phyloP scores from a whole-genome alignment of 2,797 vertebrate genomes.

The Hippocampus kuda region DNA sequence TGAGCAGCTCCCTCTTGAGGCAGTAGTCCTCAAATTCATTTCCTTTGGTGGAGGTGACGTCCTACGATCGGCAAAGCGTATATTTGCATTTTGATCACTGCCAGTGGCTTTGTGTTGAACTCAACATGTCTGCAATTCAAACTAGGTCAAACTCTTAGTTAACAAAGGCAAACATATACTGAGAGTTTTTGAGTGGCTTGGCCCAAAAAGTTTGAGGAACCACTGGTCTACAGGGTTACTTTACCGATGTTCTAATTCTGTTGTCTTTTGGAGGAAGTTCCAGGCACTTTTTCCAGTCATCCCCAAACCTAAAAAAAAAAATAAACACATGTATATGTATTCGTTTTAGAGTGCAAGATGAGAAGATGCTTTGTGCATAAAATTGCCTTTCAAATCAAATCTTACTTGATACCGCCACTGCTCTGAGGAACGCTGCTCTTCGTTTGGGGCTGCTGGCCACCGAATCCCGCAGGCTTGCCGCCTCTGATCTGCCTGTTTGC shows the following conservation, averaged over 20 bases:
- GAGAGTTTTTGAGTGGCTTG: too few species aligned
- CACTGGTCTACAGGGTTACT: not conserved
- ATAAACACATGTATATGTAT: not conserved
- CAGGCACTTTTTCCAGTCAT: slow-evolving; percentile 73
- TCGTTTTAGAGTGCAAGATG: not conserved
- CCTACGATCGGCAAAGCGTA: slow-evolving; percentile 39
- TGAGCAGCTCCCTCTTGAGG: slow-evolving; percentile 73
- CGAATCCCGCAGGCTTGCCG: slow-evolving; percentile 27
- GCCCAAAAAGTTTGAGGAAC: too few species aligned
- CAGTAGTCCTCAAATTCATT: slow-evolving; percentile 81
- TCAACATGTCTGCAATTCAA: too few species aligned
- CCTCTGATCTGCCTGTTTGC: slow-evolving; percentile 57
- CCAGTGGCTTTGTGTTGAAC: too few species aligned
- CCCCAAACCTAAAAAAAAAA: slow-evolving; percentile 63
- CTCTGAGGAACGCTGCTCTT: slow-evolving; percentile 55
- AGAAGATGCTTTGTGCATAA: not conserved
- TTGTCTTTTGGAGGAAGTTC: slow-evolving; percentile 71
- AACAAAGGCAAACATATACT: too few species aligned
- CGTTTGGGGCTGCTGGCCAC: slow-evolving; percentile 43
- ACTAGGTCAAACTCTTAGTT: too few species aligned
- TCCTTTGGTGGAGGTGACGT: slow-evolving; percentile 74
- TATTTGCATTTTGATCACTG: not conserved
- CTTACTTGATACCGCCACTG: slow-evolving; percentile 65
- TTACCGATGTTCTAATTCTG: slow-evolving; percentile 70
- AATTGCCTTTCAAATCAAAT: not conserved